Evolutionary conservation across 2,113 vertebrate genomes (phyloP).

Genomic region (Ifrita kowaldi): DNA sequence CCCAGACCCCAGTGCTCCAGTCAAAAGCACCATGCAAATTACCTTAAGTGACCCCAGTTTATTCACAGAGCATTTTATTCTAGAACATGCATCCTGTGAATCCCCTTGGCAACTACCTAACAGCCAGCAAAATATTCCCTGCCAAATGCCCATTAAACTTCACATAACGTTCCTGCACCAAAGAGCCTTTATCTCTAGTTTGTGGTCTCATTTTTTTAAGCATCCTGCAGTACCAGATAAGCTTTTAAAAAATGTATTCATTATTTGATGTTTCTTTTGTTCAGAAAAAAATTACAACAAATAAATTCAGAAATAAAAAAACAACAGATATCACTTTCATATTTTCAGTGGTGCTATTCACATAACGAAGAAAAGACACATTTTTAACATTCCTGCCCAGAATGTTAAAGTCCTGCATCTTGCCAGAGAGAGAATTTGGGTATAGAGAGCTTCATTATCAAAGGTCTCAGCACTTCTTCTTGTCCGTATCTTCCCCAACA

Average conservation of each 20-base stretch:
- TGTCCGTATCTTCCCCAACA: conserved; percentile 1
- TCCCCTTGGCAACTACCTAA: conserved; percentile 47
- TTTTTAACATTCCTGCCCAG: conserved; percentile 13
- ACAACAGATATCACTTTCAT: background rate
- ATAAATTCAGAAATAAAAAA: background rate
- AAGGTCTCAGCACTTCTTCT: conserved; percentile 14
- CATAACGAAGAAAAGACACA: background rate
- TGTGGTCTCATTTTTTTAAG: conserved; percentile 30
- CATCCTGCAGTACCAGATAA: conserved; percentile 54
- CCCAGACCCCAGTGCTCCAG: background rate
- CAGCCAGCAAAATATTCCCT: conserved; percentile 32
- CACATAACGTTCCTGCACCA: conserved; percentile 19
- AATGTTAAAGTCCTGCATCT: conserved; percentile 6
- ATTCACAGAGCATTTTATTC: conserved; percentile 30
- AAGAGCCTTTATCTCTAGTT: conserved; percentile 44
- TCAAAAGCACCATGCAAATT: background rate
- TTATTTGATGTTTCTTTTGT: conserved; percentile 47
- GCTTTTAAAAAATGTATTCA: conserved; percentile 12
- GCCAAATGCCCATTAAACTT: conserved; percentile 61
- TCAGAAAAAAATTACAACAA: conserved; percentile 39
- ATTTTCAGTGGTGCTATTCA: conserved; percentile 9
- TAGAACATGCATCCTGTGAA: conserved; percentile 33
- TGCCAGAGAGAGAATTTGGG: background rate
- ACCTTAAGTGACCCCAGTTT: conserved; percentile 30
- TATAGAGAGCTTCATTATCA: conserved; percentile 24